Percentiles rank a stretch among this genome's conserved stretches.
Conservation (phyloP, 2,113 vertebrate genomes). For the Rallus limicola region DNA sequence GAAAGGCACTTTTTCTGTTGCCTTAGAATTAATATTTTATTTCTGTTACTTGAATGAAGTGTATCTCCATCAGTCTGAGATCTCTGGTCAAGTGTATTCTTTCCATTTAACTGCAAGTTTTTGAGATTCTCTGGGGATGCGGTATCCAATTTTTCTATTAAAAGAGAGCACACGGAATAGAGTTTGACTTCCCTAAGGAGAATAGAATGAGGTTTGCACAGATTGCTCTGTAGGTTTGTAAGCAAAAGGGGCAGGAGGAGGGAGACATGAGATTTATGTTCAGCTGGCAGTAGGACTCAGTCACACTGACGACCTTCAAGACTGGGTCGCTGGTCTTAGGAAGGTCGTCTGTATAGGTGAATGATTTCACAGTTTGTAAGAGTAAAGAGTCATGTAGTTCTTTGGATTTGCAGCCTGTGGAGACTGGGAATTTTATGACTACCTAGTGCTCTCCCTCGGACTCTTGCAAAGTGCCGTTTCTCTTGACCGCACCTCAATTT, state of each 20-base stretch:
- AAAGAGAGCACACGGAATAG: background rate
- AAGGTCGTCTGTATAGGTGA: background rate
- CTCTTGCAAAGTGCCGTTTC: background rate
- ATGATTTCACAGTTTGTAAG: rapidly evolving
- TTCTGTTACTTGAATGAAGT: conserved; percentile 27
- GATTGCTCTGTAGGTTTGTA: background rate
- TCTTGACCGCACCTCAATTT: background rate
- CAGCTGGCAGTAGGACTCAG: background rate
- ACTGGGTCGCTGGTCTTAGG: rapidly evolving
- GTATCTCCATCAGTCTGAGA: conserved; percentile 13
- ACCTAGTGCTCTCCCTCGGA: rapidly evolving
- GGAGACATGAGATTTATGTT: background rate
- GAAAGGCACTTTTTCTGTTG: conserved; percentile 22
- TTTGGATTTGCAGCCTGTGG: background rate
- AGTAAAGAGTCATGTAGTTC: background rate
- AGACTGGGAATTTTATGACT: background rate
- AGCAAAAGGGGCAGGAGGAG: background rate
- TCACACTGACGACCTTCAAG: rapidly evolving
- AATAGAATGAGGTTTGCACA: background rate
- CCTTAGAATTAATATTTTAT: conserved; percentile 56
- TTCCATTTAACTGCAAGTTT: conserved; percentile 43
- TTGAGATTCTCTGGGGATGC: conserved; percentile 18
- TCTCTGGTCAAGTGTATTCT: conserved; percentile 25
- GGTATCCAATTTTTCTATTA: conserved; percentile 47
- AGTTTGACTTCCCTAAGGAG: conserved; percentile 10